Evolutionary conservation across 2,888 invertebrate species (phyloP), one percentile per base, ranked within the genome.

Genomic region (Blastobasis lacticolella): DNA sequence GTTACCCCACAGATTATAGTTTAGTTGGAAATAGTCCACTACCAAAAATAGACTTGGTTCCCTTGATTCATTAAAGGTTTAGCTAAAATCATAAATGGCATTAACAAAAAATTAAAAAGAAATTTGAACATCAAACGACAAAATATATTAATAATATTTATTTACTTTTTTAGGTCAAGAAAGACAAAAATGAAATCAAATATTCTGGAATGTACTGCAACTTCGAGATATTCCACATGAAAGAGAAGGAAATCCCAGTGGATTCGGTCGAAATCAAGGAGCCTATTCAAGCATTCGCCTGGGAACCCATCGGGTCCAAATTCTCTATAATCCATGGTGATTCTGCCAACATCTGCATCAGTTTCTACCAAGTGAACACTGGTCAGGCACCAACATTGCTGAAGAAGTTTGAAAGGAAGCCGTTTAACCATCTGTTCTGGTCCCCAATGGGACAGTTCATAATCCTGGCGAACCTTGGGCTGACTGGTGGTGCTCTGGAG

Each of bases 151-250:
- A 23, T 23, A 23, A 23, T 23, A 3, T 23, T 23, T 23, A 23
- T 23, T 23, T 23, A 3, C 23, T 23, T 23, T 23, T 23, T 23
- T 23, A 23, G 23, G 23, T 94, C n/a, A 95, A 96, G 68, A 97
- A 97, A 72, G 98, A 98, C 73, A 97, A 98, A 69, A 91, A 93
- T 51, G 97, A 97, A 66, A 92, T 94, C 40, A 98, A 98, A 80
- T 99, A 98, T 81, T 94, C 96, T 47, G 98, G 98, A 61, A 95
- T 98, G 93, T 97, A 97, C 67, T 98, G 96, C 83, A 99, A 98
- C 79, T 97, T 99, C 84, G 99, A 99, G 88, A 95, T 99, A 63
- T 99, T 99, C 90, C 97, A 99, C 73, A 97, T 99, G 94, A 91
- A 97, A 50, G 98, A 99, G 73, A 98, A 98, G 71, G 95, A 97